Conservation (phyloP, 2,888 invertebrate species). For the Parasteatoda lunata region DNA sequence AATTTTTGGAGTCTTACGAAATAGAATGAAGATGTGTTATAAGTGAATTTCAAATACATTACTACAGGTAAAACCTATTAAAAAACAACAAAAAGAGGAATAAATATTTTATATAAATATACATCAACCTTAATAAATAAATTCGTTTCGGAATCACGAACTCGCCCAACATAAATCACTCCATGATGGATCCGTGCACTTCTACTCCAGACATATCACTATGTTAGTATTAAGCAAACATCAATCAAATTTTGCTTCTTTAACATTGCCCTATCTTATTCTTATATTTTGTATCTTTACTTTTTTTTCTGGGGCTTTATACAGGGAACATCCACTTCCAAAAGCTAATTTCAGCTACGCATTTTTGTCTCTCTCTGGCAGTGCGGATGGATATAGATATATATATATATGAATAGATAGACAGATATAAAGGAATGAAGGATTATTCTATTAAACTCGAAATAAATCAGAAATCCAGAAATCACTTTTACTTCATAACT, state of each 20-base stretch:
- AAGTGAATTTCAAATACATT: no score
- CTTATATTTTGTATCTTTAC: background rate
- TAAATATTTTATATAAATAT: slow-evolving; percentile 62
- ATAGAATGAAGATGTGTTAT: no score
- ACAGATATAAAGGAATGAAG: slow-evolving; percentile 49
- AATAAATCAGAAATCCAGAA: slow-evolving; percentile 68
- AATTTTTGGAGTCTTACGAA: no score
- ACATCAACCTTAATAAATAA: slow-evolving; percentile 65
- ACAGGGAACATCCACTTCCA: slow-evolving; percentile 11
- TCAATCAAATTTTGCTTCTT: slow-evolving; percentile 63
- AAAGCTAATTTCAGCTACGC: slow-evolving; percentile 56
- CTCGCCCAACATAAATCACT: slow-evolving; percentile 63
- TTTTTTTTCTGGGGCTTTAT: slow-evolving; percentile 9
- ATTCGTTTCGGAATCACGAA: slow-evolving; percentile 64
- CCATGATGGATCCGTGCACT: slow-evolving; percentile 60
- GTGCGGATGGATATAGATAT: no score
- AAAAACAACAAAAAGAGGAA: slow-evolving; percentile 9
- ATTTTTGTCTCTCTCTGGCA: slow-evolving; percentile 29
- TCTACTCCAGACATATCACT: slow-evolving; percentile 52
- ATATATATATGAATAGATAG: background rate
- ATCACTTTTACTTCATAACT: slow-evolving; percentile 51
- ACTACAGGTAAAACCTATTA: background rate
- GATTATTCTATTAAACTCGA: slow-evolving; percentile 67
- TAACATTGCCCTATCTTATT: slow-evolving; percentile 29
- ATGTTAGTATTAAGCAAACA: slow-evolving; percentile 65